Percentiles rank a stretch among this genome's conserved stretches.
Evolutionary conservation across 2,113 vertebrate species (phyloP).

Genomic region (Hirundichthys speculiger): DNA sequence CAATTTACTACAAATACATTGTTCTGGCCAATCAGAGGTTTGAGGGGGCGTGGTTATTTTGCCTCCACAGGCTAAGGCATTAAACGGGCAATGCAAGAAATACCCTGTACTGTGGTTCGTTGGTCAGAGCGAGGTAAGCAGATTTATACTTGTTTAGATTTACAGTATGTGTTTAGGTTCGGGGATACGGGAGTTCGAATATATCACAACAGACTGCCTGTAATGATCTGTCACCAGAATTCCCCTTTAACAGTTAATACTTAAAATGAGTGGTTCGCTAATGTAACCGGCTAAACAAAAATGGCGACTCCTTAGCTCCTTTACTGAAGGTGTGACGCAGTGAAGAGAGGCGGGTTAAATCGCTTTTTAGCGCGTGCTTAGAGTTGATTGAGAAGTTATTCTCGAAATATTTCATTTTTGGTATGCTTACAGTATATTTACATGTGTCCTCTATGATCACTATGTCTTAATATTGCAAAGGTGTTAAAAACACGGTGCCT

Average conservation of each 20-base stretch:
- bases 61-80: neutral
- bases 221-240: neutral
- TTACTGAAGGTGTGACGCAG: slow-evolving; percentile 57
- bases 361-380: slow-evolving; percentile 34
- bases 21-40: slow-evolving; percentile 49
- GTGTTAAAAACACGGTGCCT: too few relatives aligned
- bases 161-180: rapidly evolving
- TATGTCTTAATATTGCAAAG: too few relatives aligned
- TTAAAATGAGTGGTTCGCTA: slow-evolving; percentile 22
- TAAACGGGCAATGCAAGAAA: slow-evolving; percentile 11
- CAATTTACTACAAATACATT: rapidly evolving
- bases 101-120: slow-evolving; percentile 19
- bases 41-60: slow-evolving; percentile 29
- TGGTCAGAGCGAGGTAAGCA: slow-evolving; percentile 31
- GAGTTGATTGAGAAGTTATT: slow-evolving; percentile 3
- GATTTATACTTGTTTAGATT: neutral
- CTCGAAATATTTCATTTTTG: too few relatives aligned
- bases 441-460: too few relatives aligned
- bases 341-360: slow-evolving; percentile 61
- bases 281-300: slow-evolving; percentile 59
- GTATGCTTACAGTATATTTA: too few relatives aligned
- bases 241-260: neutral
- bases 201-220: rapidly evolving
- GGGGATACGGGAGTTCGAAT: rapidly evolving
- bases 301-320: slow-evolving; percentile 55